phyloP scores from a whole-genome alignment of 2,113 vertebrate species.

The Cheilinus undulatus region DNA sequence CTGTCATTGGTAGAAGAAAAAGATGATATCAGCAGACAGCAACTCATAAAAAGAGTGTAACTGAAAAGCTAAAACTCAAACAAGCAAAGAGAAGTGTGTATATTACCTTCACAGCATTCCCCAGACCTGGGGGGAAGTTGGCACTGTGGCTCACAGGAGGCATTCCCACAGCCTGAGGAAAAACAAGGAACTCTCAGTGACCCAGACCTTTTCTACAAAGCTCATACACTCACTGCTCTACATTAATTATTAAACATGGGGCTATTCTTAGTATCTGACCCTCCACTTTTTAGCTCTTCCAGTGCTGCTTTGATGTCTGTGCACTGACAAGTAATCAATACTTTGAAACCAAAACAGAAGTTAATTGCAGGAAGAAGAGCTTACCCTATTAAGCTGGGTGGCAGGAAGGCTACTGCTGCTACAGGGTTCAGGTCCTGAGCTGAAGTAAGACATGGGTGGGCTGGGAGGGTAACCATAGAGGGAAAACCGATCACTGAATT shows the following conservation, averaged over 20 bases:
- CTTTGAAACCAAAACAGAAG: conserved; percentile 9
- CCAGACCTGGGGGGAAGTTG: conserved; percentile 82
- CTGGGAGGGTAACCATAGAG: conserved; percentile 80
- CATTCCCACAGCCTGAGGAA: conserved; percentile 86
- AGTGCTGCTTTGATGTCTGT: not conserved
- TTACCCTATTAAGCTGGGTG: conserved; percentile 89
- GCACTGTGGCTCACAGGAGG: conserved; percentile 83
- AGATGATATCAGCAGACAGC: not conserved
- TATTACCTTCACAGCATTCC: conserved; percentile 85
- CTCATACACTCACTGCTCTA: not conserved
- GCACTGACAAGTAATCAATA: conserved; percentile 26
- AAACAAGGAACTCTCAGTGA: conserved; percentile 30
- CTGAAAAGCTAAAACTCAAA: not conserved
- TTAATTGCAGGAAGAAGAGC: not conserved
- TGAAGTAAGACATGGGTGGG: conserved; percentile 86
- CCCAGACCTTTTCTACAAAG: not conserved
- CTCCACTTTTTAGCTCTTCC: conserved; percentile 3
- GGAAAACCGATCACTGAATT: conserved; percentile 81
- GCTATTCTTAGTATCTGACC: conserved; percentile 23
- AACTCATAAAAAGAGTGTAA: not conserved
- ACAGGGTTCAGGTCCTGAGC: conserved; percentile 83
- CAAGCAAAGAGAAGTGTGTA: not conserved
- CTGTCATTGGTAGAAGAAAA: conserved; percentile 63
- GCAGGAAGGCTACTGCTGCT: conserved; percentile 74
- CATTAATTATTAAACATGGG: conserved; percentile 33